phyloP scores from a whole-genome alignment of 2,888 invertebrate genomes.

The Abrostola triplasia region DNA sequence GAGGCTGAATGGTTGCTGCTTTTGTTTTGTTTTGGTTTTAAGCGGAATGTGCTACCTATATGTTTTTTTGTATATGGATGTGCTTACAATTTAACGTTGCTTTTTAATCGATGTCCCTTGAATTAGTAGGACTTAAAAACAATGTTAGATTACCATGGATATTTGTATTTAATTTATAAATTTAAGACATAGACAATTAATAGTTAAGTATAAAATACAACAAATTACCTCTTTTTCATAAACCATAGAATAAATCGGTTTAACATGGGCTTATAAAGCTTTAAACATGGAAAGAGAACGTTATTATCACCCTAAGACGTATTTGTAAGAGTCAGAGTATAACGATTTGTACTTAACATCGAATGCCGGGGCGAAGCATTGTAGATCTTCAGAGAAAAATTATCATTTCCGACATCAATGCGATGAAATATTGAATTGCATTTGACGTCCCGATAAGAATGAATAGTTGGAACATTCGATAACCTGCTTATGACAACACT shows the following conservation, averaged over 20 bases:
- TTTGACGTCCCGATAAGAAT: slow-evolving; percentile 67
- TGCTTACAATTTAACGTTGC: no score
- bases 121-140: no score
- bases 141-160: no score
- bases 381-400: slow-evolving; percentile 41
- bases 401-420: slow-evolving; percentile 52
- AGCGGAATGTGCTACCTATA: background rate
- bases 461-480: slow-evolving; percentile 67
- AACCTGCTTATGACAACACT: slow-evolving; percentile 65
- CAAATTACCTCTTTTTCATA: no score
- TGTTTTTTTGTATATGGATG: background rate
- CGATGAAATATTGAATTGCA: slow-evolving; percentile 59
- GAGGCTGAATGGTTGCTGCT: background rate
- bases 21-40: slow-evolving; percentile 3
- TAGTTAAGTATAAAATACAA: no score
- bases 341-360: slow-evolving; percentile 40
- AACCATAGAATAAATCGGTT: no score
- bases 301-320: slow-evolving; percentile 1
- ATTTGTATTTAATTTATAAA: no score
- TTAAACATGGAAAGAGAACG: background rate
- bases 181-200: no score
- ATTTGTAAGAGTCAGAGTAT: slow-evolving; percentile 26
- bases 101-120: background rate
- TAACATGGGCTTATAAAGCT: no score
- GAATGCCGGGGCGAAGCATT: slow-evolving; percentile 19